Base-by-base conservation (phyloP, 2,797 vertebrate genomes). In the Margarornis squamiger region DNA sequence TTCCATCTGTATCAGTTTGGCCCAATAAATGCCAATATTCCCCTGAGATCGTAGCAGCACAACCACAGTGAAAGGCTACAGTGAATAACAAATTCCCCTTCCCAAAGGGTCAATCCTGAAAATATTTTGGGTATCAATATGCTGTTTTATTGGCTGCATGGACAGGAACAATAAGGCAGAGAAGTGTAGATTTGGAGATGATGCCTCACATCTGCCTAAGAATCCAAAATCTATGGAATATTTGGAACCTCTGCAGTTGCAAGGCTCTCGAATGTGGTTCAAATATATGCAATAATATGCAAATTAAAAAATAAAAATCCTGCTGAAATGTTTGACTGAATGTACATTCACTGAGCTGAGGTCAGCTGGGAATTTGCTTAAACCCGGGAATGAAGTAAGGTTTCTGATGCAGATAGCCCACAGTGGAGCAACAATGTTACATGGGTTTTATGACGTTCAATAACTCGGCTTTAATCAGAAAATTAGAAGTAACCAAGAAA, bases 401-500 rank as follows among this genome's bases (percentile, higher is more conserved):
- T 83, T 95, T 93, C 72, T 86, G 61, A 61, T 51, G 34, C 36
- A 77, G 92, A 91, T 82, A 80, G 78, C 84, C 68, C 94, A 87
- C 94, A 79, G 74, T 11, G 86, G 86, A 96, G 86, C 84, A 92
- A 91, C 94, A 87, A 91, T 6, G 14, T 76, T 92, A 61, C 61
- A 41, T 14, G 12, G 81, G 41, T 80, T 96, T 93, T 92, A 93
- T 90, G 89, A 90, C 58, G 88, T 93, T 90, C 95, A 96, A 70
- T 94, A 95, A 93, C 57, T 92, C 92, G 83, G 65, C 78, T 88
- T 91, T 92, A 96, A 96, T 91, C 91, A 95, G 89, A 94, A 95
- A 91, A 96, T 95, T 89, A 93, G 84, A 91, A 86, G 72, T n/a
- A 96, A 92, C 85, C 46, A 48, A 90, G 54, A 75, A 80, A n/a